phyloP scores from a whole-genome alignment of 2,797 vertebrate species.

The Coluber constrictor region DNA sequence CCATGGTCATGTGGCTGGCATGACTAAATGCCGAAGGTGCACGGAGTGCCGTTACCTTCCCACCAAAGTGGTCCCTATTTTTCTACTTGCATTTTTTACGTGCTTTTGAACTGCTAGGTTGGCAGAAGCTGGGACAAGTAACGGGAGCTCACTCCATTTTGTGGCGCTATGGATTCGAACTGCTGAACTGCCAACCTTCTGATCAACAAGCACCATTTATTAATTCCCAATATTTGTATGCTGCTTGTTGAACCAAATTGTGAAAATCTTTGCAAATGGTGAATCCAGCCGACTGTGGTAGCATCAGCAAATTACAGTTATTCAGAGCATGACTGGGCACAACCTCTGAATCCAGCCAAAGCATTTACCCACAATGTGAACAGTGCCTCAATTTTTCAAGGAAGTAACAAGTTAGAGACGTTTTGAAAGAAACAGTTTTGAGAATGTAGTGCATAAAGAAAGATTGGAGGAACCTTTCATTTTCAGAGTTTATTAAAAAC shows the following conservation, averaged over 20 bases:
- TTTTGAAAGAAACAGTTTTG: background rate
- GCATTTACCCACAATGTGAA: background rate
- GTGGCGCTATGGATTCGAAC: too few species aligned
- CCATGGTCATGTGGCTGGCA: too few species aligned
- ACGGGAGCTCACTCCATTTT: too few species aligned
- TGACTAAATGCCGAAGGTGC: too few species aligned
- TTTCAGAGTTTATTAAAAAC: background rate
- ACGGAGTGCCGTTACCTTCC: too few species aligned
- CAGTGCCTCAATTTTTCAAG: background rate
- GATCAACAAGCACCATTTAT: background rate
- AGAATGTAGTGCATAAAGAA: background rate
- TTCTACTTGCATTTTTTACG: too few species aligned
- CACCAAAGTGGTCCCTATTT: too few species aligned
- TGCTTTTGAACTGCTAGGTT: too few species aligned
- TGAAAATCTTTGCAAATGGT: background rate
- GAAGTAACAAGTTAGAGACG: background rate
- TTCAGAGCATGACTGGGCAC: background rate
- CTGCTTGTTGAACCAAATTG: background rate
- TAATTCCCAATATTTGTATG: background rate
- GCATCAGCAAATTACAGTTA: background rate
- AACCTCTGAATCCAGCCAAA: background rate
- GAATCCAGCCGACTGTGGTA: background rate
- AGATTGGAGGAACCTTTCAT: background rate
- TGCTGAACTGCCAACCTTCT: too few species aligned
- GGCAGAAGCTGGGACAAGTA: too few species aligned